Conservation (phyloP, 2,113 vertebrate genomes). For the Onychorhynchus coronatus region DNA sequence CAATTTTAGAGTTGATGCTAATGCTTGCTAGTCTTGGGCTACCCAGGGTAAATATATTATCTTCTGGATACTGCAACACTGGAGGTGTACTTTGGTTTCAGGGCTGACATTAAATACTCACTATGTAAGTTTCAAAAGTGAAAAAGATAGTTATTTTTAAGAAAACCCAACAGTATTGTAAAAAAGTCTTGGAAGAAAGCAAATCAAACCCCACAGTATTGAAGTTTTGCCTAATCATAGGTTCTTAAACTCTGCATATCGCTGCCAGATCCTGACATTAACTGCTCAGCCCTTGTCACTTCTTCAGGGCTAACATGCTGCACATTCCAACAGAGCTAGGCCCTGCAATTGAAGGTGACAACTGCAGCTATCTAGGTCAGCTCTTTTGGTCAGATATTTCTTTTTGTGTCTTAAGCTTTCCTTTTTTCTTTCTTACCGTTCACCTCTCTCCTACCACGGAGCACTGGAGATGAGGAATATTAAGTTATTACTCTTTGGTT, state of each 20-base stretch:
- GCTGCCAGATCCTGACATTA: neutral
- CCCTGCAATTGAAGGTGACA: neutral
- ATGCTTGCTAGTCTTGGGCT: neutral
- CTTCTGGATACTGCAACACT: neutral
- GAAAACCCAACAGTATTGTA: fast-evolving
- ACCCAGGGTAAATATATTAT: neutral
- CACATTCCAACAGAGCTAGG: neutral
- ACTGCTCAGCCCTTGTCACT: neutral
- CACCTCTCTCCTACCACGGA: neutral
- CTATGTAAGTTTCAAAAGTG: neutral
- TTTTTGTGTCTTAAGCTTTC: neutral
- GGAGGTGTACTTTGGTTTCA: neutral
- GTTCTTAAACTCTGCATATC: neutral
- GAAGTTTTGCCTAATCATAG: neutral
- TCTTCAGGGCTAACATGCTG: neutral
- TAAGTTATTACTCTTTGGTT: neutral
- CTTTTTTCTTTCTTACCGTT: neutral
- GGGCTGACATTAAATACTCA: neutral
- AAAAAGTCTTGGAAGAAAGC: neutral
- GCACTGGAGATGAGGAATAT: neutral
- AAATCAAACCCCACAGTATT: neutral
- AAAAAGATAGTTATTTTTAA: neutral
- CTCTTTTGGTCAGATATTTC: neutral
- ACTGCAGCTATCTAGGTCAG: slow-evolving; percentile 27
- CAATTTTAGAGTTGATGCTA: neutral